phyloP scores from a whole-genome alignment of 1,140 invertebrate species.

The Gryon sp. region DNA sequence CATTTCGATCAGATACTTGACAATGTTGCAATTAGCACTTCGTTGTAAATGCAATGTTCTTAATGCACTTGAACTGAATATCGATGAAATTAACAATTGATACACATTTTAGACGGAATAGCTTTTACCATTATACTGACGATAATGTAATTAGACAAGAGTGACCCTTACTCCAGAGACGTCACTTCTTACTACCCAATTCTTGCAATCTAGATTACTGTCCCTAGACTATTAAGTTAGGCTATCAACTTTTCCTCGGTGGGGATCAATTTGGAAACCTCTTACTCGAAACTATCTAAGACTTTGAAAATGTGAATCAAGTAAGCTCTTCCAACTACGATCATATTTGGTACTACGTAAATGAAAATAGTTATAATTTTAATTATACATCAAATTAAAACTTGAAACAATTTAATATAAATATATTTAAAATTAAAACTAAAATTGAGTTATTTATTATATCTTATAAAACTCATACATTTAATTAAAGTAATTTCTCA shows the following conservation, averaged over 20 bases:
- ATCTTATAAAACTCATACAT: too few species aligned
- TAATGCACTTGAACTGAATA: conserved; percentile 9
- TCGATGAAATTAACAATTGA: conserved; percentile 42
- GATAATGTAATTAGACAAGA: conserved; percentile 27
- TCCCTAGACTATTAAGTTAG: conserved; percentile 38
- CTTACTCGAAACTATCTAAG: conserved; percentile 35
- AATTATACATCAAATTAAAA: not conserved
- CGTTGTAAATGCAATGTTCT: conserved; percentile 13
- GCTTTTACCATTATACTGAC: conserved; percentile 18
- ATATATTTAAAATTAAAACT: too few species aligned
- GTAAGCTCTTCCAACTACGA: not conserved
- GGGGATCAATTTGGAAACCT: conserved; percentile 39
- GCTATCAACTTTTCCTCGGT: conserved; percentile 32
- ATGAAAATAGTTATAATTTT: not conserved
- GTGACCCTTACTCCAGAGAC: conserved; percentile 29
- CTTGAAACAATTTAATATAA: not conserved
- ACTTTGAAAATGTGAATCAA: conserved; percentile 43
- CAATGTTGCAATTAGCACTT: conserved; percentile 6
- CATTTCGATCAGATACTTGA: conserved; percentile 1
- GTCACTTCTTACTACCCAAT: conserved; percentile 41
- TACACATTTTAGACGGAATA: conserved; percentile 14
- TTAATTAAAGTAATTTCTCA: too few species aligned
- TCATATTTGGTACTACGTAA: conserved; percentile 13
- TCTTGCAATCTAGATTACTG: conserved; percentile 37
- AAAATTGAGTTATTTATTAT: too few species aligned